Conservation (phyloP, 2,888 invertebrate species). For the Desoria tigrina region DNA sequence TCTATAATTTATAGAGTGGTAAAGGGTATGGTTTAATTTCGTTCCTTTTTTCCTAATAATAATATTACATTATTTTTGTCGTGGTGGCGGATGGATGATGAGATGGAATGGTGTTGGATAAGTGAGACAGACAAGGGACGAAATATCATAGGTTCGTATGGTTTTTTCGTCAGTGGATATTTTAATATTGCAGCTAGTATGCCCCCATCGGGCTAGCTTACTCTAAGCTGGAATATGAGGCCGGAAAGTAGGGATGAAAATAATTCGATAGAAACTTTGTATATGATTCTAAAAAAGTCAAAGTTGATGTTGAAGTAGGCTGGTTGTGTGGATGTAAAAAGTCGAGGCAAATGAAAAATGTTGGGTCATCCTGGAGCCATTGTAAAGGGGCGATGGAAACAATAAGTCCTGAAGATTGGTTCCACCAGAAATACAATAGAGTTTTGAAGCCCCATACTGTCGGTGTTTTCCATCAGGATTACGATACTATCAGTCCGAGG, state of each 20-base stretch:
- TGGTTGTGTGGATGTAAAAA: slow-evolving; percentile 26
- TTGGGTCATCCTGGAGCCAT: slow-evolving; percentile 53
- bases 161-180: no score
- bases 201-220: no score
- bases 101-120: no score
- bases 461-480: slow-evolving; percentile 24
- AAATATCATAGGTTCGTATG: no score
- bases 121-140: no score
- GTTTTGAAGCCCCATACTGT: slow-evolving; percentile 41
- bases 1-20: no score
- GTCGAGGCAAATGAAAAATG: slow-evolving; percentile 49
- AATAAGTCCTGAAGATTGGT: slow-evolving; percentile 52
- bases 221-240: no score
- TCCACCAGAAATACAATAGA: slow-evolving; percentile 51
- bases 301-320: slow-evolving; percentile 14
- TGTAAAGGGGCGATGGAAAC: slow-evolving; percentile 53
- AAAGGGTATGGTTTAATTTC: no score
- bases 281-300: background rate
- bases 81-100: no score
- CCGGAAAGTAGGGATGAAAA: slow-evolving; percentile 19
- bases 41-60: no score
- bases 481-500: background rate
- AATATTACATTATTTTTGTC: no score
- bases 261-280: background rate
- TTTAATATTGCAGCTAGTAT: no score